Conservation (phyloP, 2,888 invertebrate species). For the Athrips mouffetella region DNA sequence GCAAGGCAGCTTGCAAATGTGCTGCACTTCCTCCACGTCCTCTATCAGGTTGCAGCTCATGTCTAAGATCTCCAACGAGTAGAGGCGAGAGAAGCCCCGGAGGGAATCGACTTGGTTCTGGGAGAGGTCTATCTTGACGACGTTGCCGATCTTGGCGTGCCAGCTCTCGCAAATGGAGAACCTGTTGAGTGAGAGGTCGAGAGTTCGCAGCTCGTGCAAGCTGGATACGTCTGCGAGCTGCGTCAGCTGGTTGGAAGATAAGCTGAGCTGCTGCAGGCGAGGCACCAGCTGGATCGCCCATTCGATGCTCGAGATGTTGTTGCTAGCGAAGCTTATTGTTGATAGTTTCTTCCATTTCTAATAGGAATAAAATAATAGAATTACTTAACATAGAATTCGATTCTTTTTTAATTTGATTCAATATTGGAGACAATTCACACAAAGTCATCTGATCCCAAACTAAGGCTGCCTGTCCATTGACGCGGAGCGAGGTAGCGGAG, state of each 20-base stretch:
- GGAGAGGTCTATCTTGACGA: slow-evolving; percentile 88
- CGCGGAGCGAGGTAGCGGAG: too few relatives aligned
- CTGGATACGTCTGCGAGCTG: slow-evolving; percentile 87
- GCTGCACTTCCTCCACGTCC: slow-evolving; percentile 87
- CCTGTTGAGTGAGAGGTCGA: slow-evolving; percentile 89
- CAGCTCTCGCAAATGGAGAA: slow-evolving; percentile 85
- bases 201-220: slow-evolving; percentile 84
- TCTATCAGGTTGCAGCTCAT: slow-evolving; percentile 90
- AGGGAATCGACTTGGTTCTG: slow-evolving; percentile 88
- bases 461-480: too few relatives aligned
- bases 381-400: too few relatives aligned
- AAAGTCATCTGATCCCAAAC: too few relatives aligned
- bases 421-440: too few relatives aligned
- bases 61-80: slow-evolving; percentile 91
- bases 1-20: slow-evolving; percentile 89
- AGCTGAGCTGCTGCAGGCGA: slow-evolving; percentile 82
- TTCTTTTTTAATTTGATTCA: too few relatives aligned
- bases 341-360: slow-evolving; percentile 84
- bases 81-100: slow-evolving; percentile 87
- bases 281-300: slow-evolving; percentile 87
- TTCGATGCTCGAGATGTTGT: slow-evolving; percentile 87
- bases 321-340: slow-evolving; percentile 86
- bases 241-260: slow-evolving; percentile 88
- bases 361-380: too few relatives aligned
- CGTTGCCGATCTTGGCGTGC: slow-evolving; percentile 92